Conservation (phyloP, 1,140 invertebrate species). For the Parasteatoda tepidariorum region DNA sequence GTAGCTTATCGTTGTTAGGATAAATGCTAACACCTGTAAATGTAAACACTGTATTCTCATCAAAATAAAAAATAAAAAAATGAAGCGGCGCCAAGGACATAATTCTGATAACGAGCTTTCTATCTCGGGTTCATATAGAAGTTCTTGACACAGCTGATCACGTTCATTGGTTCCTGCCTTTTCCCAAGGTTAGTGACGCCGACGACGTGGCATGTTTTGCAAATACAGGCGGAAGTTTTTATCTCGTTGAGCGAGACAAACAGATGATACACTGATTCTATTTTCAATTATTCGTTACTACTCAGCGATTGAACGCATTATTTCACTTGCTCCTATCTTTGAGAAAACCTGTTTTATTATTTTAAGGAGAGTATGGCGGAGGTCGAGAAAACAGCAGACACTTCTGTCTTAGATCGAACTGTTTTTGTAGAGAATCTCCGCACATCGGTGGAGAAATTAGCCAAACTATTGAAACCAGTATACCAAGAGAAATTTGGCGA, state of each 20-base stretch:
- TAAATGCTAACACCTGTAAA: too few species aligned
- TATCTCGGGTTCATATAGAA: constrained; percentile 23
- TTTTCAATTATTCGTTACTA: constrained; percentile 10
- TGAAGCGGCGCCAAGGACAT: background rate
- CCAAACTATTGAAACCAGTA: constrained; percentile 26
- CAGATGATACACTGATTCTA: constrained; percentile 24
- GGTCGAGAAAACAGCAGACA: background rate
- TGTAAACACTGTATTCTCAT: too few species aligned
- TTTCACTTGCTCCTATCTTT: background rate
- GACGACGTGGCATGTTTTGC: constrained; percentile 50
- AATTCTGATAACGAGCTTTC: background rate
- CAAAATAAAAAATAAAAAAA: background rate
- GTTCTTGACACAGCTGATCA: constrained; percentile 44
- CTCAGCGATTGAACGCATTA: background rate
- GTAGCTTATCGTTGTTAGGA: too few species aligned
- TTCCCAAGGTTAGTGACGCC: constrained; percentile 51
- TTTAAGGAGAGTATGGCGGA: background rate
- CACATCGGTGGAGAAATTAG: constrained; percentile 38
- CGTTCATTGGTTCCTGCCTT: constrained; percentile 45
- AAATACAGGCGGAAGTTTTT: constrained; percentile 50
- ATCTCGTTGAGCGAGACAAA: background rate
- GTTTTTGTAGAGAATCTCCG: constrained; percentile 54
- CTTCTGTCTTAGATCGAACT: constrained; percentile 9
- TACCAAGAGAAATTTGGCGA: constrained; percentile 39
- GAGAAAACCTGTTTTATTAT: background rate